Evolutionary conservation across 2,888 invertebrate species (phyloP), one percentile per base, ranked within the genome.

Genomic region (Lutraria lutraria): DNA sequence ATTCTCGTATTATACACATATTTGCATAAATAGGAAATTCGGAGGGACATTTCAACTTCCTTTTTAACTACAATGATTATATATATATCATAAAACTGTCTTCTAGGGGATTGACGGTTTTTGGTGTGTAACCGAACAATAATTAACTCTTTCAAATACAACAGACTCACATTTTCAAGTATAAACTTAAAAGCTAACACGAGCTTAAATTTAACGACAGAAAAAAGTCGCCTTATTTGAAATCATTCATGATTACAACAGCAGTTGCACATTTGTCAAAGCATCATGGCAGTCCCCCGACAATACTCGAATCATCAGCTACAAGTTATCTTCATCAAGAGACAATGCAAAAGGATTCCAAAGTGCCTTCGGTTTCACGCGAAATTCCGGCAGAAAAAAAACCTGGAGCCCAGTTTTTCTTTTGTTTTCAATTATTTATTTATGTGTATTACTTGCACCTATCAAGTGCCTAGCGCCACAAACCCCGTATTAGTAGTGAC

Each of bases 391-490:
- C 56, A 56, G 43, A 43, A 43, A 43, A n/a, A n/a, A 43, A 43
- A 43, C 43, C 43, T 8, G 8, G 16, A 63, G 63, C n/a, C 8
- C 13, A 25, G 25, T 34, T 76, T 76, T 76, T 31, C 34, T 76
- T 15, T 31, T 31, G 34, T 76, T 76, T 76, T 76, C 76, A 76
- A 76, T 76, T 76, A 76, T 76, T 76, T 76, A 76, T 76, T 76
- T 76, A 76, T 76, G 76, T 76, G 25, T 76, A 34, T 76, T 31
- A 31, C 16, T 76, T 76, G 76, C 76, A 76, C 76, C 76, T 76
- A 76, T 76, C 31, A 16, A 76, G 15, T 76, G 34, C 19, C 34
- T 3, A 34, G 34, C 76, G 19, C 13, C 34, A 34, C 76, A 76
- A 76, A 76, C 34, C 15, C 16, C 4, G 76, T 34, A 76, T 76